Conservation (phyloP, 2,888 invertebrate species). For the Himalopsyche kuldschensis region DNA sequence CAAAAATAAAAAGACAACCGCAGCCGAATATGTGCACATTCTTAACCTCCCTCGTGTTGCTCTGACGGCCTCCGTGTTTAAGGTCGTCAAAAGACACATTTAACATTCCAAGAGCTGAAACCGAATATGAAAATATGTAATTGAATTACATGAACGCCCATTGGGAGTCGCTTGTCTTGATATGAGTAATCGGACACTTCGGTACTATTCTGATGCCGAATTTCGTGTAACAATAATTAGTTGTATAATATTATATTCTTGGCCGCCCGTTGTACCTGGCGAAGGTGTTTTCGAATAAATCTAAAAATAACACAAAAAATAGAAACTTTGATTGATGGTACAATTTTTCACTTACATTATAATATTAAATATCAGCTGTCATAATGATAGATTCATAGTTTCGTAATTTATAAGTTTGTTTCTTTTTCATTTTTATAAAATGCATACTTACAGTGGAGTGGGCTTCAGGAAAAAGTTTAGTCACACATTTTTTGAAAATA, state of each 20-base stretch:
- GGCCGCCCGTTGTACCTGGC: not conserved
- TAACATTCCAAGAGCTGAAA: conserved; percentile 13
- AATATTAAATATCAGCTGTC: too few relatives aligned
- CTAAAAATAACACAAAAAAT: too few relatives aligned
- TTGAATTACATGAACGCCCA: conserved; percentile 23
- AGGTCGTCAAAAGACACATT: not conserved
- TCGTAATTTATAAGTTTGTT: too few relatives aligned
- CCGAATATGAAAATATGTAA: conserved; percentile 14
- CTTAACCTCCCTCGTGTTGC: not conserved
- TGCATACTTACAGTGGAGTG: not conserved
- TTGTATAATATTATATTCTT: not conserved
- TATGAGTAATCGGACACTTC: conserved; percentile 21
- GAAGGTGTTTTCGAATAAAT: too few relatives aligned
- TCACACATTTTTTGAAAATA: not conserved
- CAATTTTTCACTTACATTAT: too few relatives aligned
- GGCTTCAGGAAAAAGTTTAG: not conserved
- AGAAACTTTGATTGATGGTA: too few relatives aligned
- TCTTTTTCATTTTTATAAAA: too few relatives aligned
- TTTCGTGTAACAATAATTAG: not conserved
- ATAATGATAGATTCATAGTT: too few relatives aligned
- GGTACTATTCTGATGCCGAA: not conserved
- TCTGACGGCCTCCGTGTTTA: not conserved
- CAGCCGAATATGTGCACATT: not conserved
- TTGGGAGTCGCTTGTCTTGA: not conserved
- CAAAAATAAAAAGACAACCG: not conserved